Conservation (phyloP, 2,888 invertebrate genomes). For the Digitonthophagus gazella region DNA sequence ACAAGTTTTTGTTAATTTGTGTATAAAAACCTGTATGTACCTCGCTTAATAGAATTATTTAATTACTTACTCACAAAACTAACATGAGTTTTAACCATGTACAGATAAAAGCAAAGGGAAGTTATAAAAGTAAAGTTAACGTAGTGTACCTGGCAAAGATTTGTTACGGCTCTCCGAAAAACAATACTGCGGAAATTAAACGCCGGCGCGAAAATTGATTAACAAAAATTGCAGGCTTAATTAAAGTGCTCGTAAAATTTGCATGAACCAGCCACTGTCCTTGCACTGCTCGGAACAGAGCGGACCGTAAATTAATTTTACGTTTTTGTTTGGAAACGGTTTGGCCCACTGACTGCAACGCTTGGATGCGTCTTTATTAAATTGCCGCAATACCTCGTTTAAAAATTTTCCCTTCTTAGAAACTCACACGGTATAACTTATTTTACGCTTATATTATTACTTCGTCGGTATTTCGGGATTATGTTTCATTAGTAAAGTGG, state of each 20-base stretch:
- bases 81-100: too few species aligned
- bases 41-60: not conserved
- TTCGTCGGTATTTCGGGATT: too few species aligned
- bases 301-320: not conserved
- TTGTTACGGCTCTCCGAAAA: not conserved
- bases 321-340: not conserved
- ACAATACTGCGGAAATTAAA: not conserved
- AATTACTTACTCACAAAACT: not conserved
- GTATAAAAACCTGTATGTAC: too few species aligned
- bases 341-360: too few species aligned
- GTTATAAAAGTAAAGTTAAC: not conserved
- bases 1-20: too few species aligned
- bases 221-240: constrained; percentile 12
- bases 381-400: too few species aligned
- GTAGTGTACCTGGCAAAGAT: not conserved
- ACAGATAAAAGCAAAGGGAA: not conserved
- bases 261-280: constrained; percentile 11
- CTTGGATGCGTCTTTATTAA: not conserved
- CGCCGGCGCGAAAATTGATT: not conserved
- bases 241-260: constrained; percentile 18
- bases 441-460: too few species aligned
- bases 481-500: too few species aligned
- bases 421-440: too few species aligned
- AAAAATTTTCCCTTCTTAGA: too few species aligned
- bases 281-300: not conserved